phyloP scores from a whole-genome alignment of 2,888 invertebrate species.

The Anarsia innoxiella region DNA sequence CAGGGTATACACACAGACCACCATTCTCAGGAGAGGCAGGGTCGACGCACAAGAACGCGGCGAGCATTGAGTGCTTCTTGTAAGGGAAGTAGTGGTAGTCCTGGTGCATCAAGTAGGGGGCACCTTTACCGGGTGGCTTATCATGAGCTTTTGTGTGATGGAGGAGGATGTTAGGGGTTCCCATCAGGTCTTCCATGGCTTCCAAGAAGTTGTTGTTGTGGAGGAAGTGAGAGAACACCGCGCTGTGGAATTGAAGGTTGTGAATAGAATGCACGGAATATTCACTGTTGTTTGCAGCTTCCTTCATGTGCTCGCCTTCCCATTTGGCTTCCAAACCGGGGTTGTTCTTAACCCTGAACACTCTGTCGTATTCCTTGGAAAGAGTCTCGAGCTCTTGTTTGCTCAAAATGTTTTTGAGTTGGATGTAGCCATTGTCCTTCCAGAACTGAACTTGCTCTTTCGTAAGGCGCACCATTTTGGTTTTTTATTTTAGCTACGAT shows the following conservation, averaged over 20 bases:
- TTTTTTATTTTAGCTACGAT: too few species aligned
- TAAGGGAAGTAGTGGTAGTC: constrained; percentile 73
- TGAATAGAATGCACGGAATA: constrained; percentile 38
- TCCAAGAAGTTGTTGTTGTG: constrained; percentile 54
- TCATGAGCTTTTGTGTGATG: constrained; percentile 71
- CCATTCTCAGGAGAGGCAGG: constrained; percentile 67
- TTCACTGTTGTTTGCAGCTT: constrained; percentile 21
- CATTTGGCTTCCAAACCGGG: constrained; percentile 56
- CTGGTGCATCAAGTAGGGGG: constrained; percentile 68
- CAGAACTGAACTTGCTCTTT: constrained; percentile 50
- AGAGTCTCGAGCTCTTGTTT: constrained; percentile 51
- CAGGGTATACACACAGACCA: constrained; percentile 68
- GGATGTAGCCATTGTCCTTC: constrained; percentile 58
- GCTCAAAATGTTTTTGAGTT: constrained; percentile 48
- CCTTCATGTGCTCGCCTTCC: constrained; percentile 52
- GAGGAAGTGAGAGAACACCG: constrained; percentile 49
- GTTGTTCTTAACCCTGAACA: constrained; percentile 51
- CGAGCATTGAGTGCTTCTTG: constrained; percentile 66
- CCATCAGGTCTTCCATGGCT: constrained; percentile 59
- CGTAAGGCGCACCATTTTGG: constrained; percentile 33
- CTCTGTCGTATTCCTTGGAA: constrained; percentile 48
- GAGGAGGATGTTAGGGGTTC: constrained; percentile 56
- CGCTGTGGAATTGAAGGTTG: constrained; percentile 64
- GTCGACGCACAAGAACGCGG: constrained; percentile 67
- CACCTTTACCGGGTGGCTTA: constrained; percentile 64